A percentile compares a stretch with the other conserved stretches of the same genome.
Evolutionary conservation across 2,888 invertebrate species (phyloP).

Genomic region (Marronus borbonicus): DNA sequence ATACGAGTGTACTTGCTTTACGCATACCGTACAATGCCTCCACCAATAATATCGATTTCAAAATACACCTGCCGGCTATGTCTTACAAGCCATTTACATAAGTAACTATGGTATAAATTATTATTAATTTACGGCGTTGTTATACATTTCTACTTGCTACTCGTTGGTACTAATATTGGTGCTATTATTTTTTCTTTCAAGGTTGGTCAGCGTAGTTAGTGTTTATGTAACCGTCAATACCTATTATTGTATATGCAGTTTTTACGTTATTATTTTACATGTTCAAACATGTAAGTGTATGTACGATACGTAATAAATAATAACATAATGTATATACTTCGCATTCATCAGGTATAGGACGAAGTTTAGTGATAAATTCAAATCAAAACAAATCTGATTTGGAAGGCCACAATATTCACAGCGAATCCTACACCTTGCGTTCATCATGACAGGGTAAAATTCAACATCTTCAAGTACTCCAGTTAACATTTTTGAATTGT

Average conservation of each 20-base stretch:
- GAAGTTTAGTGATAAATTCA: too few relatives aligned
- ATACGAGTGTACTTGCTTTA: background rate
- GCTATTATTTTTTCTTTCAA: slow-evolving; percentile 35
- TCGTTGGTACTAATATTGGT: slow-evolving; percentile 24
- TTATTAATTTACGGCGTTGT: slow-evolving; percentile 44
- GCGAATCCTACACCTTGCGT: too few relatives aligned
- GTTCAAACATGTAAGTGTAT: background rate
- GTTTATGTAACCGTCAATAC: slow-evolving; percentile 39
- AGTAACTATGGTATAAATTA: slow-evolving; percentile 42
- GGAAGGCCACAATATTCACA: too few relatives aligned
- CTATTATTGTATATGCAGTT: slow-evolving; percentile 34
- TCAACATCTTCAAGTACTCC: too few relatives aligned
- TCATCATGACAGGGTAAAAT: too few relatives aligned
- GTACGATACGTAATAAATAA: slow-evolving; percentile 20
- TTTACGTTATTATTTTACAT: slow-evolving; percentile 30
- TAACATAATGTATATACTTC: too few relatives aligned
- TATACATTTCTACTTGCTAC: slow-evolving; percentile 36
- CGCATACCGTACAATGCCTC: slow-evolving; percentile 1
- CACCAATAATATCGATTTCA: slow-evolving; percentile 47
- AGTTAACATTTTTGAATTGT: too few relatives aligned
- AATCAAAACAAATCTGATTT: too few relatives aligned
- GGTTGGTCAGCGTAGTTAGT: slow-evolving; percentile 23
- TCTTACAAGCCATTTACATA: slow-evolving; percentile 46
- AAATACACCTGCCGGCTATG: slow-evolving; percentile 46
- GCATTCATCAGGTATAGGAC: too few relatives aligned